Conservation (phyloP, 2,888 invertebrate species). For the Sisyra nigra region DNA sequence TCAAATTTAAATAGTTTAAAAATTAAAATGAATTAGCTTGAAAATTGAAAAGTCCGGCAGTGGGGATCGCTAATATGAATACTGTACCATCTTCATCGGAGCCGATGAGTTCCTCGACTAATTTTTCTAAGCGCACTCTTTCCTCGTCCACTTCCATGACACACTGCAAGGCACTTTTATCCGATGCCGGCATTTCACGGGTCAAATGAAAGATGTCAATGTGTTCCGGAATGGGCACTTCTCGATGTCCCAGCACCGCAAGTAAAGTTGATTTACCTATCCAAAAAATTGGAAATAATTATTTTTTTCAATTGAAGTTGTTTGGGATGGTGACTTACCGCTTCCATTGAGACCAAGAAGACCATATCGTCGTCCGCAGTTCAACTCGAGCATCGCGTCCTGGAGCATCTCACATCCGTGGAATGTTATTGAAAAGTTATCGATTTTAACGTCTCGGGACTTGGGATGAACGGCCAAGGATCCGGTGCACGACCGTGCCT, state of each 20-base stretch:
- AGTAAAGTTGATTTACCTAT: conserved; percentile 85
- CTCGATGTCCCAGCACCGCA: conserved; percentile 78
- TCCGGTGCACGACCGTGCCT: conserved; percentile 88
- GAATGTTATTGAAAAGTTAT: conserved; percentile 92
- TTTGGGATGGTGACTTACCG: conserved; percentile 46
- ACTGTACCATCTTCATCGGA: conserved; percentile 66
- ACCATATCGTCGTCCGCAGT: conserved; percentile 93
- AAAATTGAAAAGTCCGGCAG: too few species aligned
- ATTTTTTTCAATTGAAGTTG: too few species aligned
- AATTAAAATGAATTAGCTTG: too few species aligned
- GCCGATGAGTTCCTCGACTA: conserved; percentile 78
- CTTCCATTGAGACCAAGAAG: conserved; percentile 95
- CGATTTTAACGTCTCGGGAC: conserved; percentile 91
- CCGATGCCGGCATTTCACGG: conserved; percentile 95
- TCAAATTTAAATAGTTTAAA: too few species aligned
- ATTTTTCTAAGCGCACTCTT: conserved; percentile 71
- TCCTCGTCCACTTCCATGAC: conserved; percentile 99
- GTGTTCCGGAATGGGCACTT: conserved; percentile 91
- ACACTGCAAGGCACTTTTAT: conserved; percentile 87
- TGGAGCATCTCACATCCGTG: conserved; percentile 92
- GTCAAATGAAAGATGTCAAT: conserved; percentile 96
- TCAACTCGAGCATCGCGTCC: conserved; percentile 92
- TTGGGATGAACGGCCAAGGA: conserved; percentile 89
- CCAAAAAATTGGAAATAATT: too few species aligned
- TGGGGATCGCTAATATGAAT: too few species aligned